A percentile compares a stretch with the other conserved stretches of the same genome.
These are phyloP conservation scores for Heliconius nattereri DNA, from an alignment of 1,140 invertebrate species.

Conservation along the genomic window DNA sequence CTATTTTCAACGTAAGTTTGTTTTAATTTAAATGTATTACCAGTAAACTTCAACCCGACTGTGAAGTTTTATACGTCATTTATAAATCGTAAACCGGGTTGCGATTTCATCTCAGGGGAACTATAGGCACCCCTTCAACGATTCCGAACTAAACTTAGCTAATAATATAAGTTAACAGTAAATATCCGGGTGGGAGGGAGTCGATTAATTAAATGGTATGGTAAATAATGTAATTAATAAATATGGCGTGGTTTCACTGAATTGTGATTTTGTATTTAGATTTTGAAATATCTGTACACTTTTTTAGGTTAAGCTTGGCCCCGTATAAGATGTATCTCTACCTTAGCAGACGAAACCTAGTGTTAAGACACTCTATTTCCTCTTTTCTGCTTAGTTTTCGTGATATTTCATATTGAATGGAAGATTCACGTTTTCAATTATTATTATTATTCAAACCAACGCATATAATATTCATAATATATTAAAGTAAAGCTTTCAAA, in stretches of 20 bases:
- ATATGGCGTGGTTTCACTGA: background rate
- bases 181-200: conserved; percentile 44
- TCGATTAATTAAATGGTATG: conserved; percentile 40
- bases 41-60: conserved; percentile 38
- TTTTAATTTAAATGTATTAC: conserved; percentile 20
- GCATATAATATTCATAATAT: too few species aligned
- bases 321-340: too few species aligned
- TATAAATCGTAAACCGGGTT: conserved; percentile 50
- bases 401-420: too few species aligned
- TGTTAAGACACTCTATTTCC: too few species aligned
- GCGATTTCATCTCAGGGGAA: conserved; percentile 45
- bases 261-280: background rate
- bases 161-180: conserved; percentile 61
- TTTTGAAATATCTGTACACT: too few species aligned
- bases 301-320: too few species aligned
- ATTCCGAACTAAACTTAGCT: conserved; percentile 55
- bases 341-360: too few species aligned
- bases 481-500: conserved; percentile 12
- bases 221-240: background rate
- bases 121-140: conserved; percentile 43
- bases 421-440: too few species aligned
- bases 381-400: too few species aligned
- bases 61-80: conserved; percentile 48
- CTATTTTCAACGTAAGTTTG: background rate
- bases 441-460: too few species aligned